Evolutionary conservation across 2,888 invertebrate genomes (phyloP), one percentile per base, ranked within the genome.

Genomic region (Caenorhabditis virilis): DNA sequence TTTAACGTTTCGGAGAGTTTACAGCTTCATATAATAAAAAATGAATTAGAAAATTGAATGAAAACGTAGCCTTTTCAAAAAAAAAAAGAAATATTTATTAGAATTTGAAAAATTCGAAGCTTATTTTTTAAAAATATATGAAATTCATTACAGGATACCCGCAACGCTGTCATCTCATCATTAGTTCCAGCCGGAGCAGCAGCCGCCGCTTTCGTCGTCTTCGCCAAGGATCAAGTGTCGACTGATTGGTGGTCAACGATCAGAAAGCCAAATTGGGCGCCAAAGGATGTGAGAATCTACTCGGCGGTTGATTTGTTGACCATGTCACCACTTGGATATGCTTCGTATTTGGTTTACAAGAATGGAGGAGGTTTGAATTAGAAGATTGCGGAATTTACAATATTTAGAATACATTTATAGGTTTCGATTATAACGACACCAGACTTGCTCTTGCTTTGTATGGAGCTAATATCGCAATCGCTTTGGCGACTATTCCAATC

Each of bases 361-460:
- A 73, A 79, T 58, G 80, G 80, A 9, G 80, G 80, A 42, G 80
- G 77, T 76, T 33, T 35, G 46, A 35, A 53, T n/a, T 43, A 15
- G 11, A 13, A 3, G 13, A 4, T 39, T 27, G 1, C 46, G 18
- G 41, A n/a, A 9, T 38, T n/a, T 7, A 38, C 6, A 38, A 18
- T 16, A 16, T 6, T 16, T 16, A 9, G n/a, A 38, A 16, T n/a
- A 16, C 20, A 22, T n/a, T n/a, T n/a, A n/a, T 15, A 76, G 76
- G 80, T 7, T 80, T 80, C 60, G 78, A 76, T 60, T 77, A 79
- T 69, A 73, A 70, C 36, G 79, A 80, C 60, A 79, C 79, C 3
- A 71, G 70, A 18, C 43, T 72, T 38, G 79, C 80, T 20, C 63
- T 80, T 38, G 72, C 67, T 13, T 52, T 80, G 30, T 79, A 75